Base-by-base conservation (phyloP, 1,140 invertebrate genomes). In the Myzus persicae region DNA sequence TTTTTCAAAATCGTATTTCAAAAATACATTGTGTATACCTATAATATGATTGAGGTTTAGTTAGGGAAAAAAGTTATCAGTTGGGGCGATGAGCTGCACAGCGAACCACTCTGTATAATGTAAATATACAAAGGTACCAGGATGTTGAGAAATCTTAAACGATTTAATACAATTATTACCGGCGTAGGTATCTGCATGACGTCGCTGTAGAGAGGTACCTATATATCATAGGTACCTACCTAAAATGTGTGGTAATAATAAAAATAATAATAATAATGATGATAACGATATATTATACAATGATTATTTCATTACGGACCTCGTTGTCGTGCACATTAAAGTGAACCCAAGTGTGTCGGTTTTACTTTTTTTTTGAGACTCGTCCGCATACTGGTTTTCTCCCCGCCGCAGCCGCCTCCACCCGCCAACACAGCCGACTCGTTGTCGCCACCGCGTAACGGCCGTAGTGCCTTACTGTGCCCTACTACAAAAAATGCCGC, bases 401-500 rank as follows among this genome's bases (percentile, higher is more conserved):
- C 84, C 84, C 40, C 84, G 42, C 84, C 26, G 40, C 38, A 9
- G 22, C 24, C 36, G 4, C 38, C 81, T 9, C 38, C 82, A 4
- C 40, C 81, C 38, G 1, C 9, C 8, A 8, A 0, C 82, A 9
- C 8, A 31, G 38, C 82, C 7, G 7, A 81, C 76, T 36, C 22
- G 81, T 22, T 24, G 81, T 40, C 8, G 81, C 81, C 81, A 24
- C 81, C 20, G 20, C 38, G 22, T 38, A 5, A 40, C 20, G n/a
- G 20, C 36, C 36, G 38, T 36, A 22, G 31, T 36, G n/a, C 5
- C 1, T 18, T 18, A n/a, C n/a, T 82, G 46, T 36, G 59, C 67
- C 67, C 90, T 91, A 81, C 67, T 82, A 81, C 90, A 67, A 91
- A 91, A 91, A 46, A 91, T 5, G 54, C 59, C 46, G 46, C 76